These are phyloP conservation scores for Chondrosia reniformis DNA, from an alignment of 37 sponge, comb jelly and placozoan genomes.

Conservation along the genomic window DNA sequence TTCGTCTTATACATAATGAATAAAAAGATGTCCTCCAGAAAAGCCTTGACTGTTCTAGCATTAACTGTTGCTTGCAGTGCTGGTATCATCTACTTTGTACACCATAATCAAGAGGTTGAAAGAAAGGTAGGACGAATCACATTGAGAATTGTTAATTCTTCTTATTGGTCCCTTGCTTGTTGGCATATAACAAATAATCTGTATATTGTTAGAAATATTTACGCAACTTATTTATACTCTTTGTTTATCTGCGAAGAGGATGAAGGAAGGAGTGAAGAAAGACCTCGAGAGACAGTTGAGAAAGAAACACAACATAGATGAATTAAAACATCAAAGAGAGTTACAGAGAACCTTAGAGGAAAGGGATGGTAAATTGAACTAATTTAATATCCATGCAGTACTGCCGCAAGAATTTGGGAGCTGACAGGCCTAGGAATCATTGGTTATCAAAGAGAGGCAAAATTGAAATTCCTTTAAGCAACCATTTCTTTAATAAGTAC, in stretches of 20 bases:
- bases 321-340: conserved; percentile 45
- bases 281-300: conserved; percentile 64
- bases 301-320: conserved; percentile 47
- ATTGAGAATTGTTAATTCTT: too few species aligned
- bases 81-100: conserved; percentile 57
- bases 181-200: too few species aligned
- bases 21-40: conserved; percentile 5
- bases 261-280: conserved; percentile 64
- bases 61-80: conserved; percentile 18
- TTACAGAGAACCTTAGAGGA: conserved; percentile 40
- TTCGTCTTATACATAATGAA: too few species aligned
- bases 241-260: conserved; percentile 38
- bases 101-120: conserved; percentile 54
- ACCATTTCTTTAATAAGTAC: too few species aligned
- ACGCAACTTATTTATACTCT: not conserved
- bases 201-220: too few species aligned
- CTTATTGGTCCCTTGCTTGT: too few species aligned
- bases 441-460: too few species aligned
- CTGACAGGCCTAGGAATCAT: too few species aligned
- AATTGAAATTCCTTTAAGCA: too few species aligned
- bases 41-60: conserved; percentile 19
- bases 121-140: conserved; percentile 63
- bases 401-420: too few species aligned
- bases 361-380: conserved; percentile 26
- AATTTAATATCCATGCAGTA: too few species aligned